Conservation (phyloP, 64 coral and sea anemone genomes). For the Astreopora myriophthalma region DNA sequence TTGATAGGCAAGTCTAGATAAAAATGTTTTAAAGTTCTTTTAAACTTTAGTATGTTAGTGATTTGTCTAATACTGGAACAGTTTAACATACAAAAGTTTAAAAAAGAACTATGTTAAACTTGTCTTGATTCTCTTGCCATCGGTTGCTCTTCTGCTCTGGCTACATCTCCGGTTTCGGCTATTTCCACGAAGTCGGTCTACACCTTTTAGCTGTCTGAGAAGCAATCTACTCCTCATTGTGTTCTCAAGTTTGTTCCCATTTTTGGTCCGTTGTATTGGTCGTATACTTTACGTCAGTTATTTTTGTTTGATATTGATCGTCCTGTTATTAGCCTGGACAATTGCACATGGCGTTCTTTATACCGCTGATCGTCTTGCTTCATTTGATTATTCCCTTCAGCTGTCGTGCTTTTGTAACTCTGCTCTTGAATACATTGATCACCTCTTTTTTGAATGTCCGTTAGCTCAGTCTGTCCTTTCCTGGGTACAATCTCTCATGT, state of each 20-base stretch:
- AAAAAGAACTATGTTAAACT: too few species aligned
- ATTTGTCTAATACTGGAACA: slow-evolving; percentile 17
- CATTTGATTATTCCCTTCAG: background rate
- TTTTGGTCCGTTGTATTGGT: background rate
- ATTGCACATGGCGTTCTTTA: background rate
- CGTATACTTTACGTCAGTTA: background rate
- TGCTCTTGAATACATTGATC: background rate
- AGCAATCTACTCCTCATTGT: background rate
- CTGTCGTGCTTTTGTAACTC: background rate
- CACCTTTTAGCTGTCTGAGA: background rate
- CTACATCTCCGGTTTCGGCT: background rate
- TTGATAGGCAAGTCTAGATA: too few species aligned
- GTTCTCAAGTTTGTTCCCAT: background rate
- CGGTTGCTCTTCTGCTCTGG: background rate
- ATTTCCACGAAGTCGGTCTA: background rate
- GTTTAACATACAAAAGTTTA: too few species aligned
- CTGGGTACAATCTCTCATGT: background rate
- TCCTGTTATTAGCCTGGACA: background rate
- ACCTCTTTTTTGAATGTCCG: background rate
- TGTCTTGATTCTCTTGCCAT: too few species aligned
- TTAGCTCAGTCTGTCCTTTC: background rate
- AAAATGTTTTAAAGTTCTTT: slow-evolving; percentile 8
- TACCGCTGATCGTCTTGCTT: background rate
- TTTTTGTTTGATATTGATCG: background rate
- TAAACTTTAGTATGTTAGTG: background rate